A percentile compares a stretch with the other conserved stretches of the same genome.
These are phyloP conservation scores for Corbicula japonica DNA, from an alignment of 2,888 invertebrate genomes.

Conservation along the genomic window DNA sequence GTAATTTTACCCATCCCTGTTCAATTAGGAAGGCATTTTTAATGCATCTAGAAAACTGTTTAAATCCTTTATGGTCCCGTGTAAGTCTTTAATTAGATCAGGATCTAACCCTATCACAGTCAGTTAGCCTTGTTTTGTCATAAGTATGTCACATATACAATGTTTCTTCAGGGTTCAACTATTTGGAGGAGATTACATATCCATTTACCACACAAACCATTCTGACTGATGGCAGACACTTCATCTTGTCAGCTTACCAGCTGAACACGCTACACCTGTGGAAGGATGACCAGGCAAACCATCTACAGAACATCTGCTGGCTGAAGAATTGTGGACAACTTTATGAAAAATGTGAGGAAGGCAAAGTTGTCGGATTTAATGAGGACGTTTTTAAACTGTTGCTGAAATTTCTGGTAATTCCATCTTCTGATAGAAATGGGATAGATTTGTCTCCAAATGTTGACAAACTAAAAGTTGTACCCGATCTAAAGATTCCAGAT, in stretches of 20 bases:
- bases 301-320: conserved; percentile 93
- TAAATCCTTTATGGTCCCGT: background rate
- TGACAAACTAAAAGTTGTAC: no score
- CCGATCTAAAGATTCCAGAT: background rate
- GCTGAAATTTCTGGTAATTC: conserved; percentile 90
- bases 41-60: background rate
- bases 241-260: conserved; percentile 94
- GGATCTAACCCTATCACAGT: background rate
- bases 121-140: background rate
- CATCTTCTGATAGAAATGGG: conserved; percentile 85
- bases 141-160: background rate
- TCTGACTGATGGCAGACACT: conserved; percentile 94
- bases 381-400: conserved; percentile 92
- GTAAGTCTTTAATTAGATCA: background rate
- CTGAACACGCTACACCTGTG: conserved; percentile 93
- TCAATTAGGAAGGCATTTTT: background rate
- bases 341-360: conserved; percentile 90
- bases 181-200: conserved; percentile 95
- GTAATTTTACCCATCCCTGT: background rate
- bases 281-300: conserved; percentile 88
- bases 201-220: conserved; percentile 96
- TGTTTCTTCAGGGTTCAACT: conserved; percentile 91
- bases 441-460: conserved; percentile 17
- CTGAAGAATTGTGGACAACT: conserved; percentile 91
- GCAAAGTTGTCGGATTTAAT: conserved; percentile 90